Percentiles rank a stretch among this genome's conserved stretches.
Evolutionary conservation across 2,888 invertebrate genomes (phyloP).

Genomic region (Drosophila diplacantha): DNA sequence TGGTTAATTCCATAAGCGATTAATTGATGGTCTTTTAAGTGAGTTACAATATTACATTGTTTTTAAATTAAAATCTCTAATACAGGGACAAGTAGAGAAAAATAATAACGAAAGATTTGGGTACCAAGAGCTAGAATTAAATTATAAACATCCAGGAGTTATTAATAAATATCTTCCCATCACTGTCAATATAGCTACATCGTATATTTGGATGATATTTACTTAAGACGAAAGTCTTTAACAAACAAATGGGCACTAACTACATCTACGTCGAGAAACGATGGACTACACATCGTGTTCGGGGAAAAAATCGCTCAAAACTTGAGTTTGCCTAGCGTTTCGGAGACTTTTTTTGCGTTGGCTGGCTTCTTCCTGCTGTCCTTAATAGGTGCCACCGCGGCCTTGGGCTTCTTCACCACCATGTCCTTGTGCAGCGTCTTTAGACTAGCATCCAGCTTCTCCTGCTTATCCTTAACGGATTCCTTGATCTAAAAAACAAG

Average conservation of each 20-base stretch:
- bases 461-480: conserved; percentile 74
- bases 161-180: background rate
- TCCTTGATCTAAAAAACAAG: conserved; percentile 73
- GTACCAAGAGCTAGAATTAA: background rate
- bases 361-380: conserved; percentile 69
- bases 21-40: too few relatives aligned
- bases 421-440: conserved; percentile 76
- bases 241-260: conserved; percentile 40
- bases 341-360: conserved; percentile 72
- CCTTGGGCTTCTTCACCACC: conserved; percentile 75
- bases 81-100: too few relatives aligned
- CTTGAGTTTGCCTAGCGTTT: conserved; percentile 73
- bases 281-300: background rate
- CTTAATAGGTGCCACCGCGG: conserved; percentile 55
- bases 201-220: conserved; percentile 56
- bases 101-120: too few relatives aligned
- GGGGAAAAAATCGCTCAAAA: conserved; percentile 50
- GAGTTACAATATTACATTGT: too few relatives aligned
- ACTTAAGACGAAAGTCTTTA: conserved; percentile 30
- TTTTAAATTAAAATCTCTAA: too few relatives aligned
- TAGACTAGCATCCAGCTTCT: conserved; percentile 74
- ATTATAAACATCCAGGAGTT: background rate
- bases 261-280: conserved; percentile 28
- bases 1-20: background rate
- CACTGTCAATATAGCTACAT: conserved; percentile 37